Evolutionary conservation across 2,797 vertebrate species (phyloP).

Genomic region (Trichosurus vulpecula): DNA sequence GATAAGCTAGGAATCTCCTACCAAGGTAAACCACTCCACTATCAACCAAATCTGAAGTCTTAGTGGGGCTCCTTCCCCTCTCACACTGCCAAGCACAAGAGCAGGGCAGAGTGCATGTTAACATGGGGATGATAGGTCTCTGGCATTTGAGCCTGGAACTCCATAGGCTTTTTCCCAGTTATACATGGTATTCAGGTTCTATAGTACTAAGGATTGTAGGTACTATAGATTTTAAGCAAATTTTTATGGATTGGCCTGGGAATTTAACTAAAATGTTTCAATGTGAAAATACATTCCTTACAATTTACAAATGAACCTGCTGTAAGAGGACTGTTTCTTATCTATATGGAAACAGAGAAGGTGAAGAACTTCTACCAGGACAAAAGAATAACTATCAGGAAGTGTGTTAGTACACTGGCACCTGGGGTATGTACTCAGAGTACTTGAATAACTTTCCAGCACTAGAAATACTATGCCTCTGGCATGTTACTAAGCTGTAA

Average conservation of each 20-base stretch:
- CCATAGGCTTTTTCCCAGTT: neutral
- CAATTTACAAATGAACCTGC: neutral
- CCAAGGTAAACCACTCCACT: neutral
- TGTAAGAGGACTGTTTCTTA: neutral
- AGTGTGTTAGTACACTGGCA: neutral
- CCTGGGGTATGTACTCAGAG: neutral
- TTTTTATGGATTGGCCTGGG: neutral
- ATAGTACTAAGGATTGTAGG: neutral
- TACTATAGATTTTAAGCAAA: neutral
- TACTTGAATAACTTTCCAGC: neutral
- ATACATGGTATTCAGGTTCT: neutral
- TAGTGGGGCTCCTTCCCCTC: neutral
- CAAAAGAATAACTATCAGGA: neutral
- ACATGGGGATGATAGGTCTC: neutral
- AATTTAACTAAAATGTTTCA: neutral
- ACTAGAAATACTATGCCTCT: neutral
- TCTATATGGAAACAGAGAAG: neutral
- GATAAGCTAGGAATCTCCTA: neutral
- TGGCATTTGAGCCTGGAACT: neutral
- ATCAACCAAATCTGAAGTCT: neutral
- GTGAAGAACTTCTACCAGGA: neutral
- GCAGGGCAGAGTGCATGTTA: neutral
- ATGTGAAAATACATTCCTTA: neutral
- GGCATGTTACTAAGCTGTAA: neutral
- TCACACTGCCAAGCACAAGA: neutral